phyloP scores from a whole-genome alignment of 2,888 invertebrate genomes.

The Erynnis tages region DNA sequence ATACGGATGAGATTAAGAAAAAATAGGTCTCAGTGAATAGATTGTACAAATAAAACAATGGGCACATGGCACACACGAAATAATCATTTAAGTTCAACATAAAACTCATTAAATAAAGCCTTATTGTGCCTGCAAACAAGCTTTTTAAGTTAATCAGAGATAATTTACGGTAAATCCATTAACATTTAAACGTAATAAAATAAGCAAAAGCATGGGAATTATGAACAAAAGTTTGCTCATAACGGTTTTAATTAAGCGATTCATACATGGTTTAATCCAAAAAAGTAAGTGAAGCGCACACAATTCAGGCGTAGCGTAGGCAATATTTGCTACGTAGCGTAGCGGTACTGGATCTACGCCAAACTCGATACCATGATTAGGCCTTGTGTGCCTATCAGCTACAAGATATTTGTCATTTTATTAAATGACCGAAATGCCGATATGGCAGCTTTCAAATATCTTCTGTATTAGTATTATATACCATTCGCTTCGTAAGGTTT shows the following conservation, averaged over 20 bases:
- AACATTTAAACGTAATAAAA: background rate
- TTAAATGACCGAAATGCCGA: background rate
- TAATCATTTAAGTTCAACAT: too few relatives aligned
- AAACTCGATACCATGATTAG: constrained; percentile 51
- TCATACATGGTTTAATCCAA: constrained; percentile 25
- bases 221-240: constrained; percentile 3
- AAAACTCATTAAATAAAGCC: too few relatives aligned
- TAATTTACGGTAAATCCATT: too few relatives aligned
- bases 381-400: constrained; percentile 32
- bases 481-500: too few relatives aligned
- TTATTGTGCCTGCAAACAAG: too few relatives aligned
- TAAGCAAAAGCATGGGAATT: background rate
- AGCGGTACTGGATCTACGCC: constrained; percentile 53
- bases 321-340: constrained; percentile 46
- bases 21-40: too few relatives aligned
- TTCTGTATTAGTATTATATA: too few relatives aligned
- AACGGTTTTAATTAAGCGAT: constrained; percentile 23
- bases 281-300: constrained; percentile 22
- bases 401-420: constrained; percentile 32
- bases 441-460: background rate
- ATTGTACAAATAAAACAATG: too few relatives aligned
- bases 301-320: constrained; percentile 43
- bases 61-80: too few relatives aligned
- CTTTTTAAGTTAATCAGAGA: too few relatives aligned
- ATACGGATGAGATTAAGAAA: too few relatives aligned